A percentile compares a stretch with the other conserved stretches of the same genome.
These are phyloP conservation scores for Apamea crenata DNA, from an alignment of 2,888 invertebrate species.

Conservation along the genomic window DNA sequence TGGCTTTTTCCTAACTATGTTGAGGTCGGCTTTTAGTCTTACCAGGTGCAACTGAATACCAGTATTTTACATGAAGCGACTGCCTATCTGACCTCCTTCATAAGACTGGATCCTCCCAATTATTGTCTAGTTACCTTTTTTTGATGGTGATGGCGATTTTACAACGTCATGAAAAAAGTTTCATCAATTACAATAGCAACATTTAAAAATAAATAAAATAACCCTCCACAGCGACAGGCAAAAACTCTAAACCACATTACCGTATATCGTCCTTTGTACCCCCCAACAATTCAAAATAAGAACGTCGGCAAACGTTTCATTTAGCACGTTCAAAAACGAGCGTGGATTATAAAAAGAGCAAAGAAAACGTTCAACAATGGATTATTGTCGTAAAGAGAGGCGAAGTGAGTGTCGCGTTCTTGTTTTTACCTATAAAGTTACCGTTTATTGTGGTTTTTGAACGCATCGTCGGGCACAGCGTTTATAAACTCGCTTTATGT, in stretches of 20 bases:
- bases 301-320: slow-evolving; percentile 68
- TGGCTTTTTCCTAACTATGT: too few species aligned
- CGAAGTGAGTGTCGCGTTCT: slow-evolving; percentile 69
- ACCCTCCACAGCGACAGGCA: slow-evolving; percentile 30
- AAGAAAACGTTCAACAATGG: slow-evolving; percentile 81
- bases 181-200: background rate
- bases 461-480: slow-evolving; percentile 72
- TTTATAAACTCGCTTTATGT: slow-evolving; percentile 68
- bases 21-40: too few species aligned
- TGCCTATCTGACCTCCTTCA: too few species aligned
- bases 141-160: too few species aligned
- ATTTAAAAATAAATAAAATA: slow-evolving; percentile 21
- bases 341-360: slow-evolving; percentile 73
- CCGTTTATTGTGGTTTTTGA: slow-evolving; percentile 83
- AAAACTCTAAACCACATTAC: slow-evolving; percentile 46
- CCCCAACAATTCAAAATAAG: slow-evolving; percentile 66
- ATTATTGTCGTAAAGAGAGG: slow-evolving; percentile 85
- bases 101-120: too few species aligned
- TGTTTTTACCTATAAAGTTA: slow-evolving; percentile 78
- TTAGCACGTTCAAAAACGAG: slow-evolving; percentile 71
- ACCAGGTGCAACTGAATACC: too few species aligned
- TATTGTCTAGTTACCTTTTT: too few species aligned
- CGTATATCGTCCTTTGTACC: slow-evolving; percentile 51
- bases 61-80: too few species aligned
- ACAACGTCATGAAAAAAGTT: too few species aligned